These are phyloP conservation scores for Nysson spinosus DNA, from an alignment of 2,888 invertebrate genomes.

Conservation along the genomic window DNA sequence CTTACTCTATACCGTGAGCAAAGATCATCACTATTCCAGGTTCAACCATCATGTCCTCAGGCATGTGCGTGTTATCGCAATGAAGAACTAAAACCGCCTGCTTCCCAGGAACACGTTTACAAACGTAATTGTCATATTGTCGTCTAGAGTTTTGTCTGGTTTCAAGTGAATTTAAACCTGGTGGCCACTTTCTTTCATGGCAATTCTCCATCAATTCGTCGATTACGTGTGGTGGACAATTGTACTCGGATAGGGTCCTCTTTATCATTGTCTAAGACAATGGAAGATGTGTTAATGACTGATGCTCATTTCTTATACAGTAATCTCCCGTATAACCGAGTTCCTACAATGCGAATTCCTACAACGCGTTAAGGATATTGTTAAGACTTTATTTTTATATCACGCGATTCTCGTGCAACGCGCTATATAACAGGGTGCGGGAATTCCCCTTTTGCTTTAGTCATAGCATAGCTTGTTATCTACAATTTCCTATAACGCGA, in stretches of 20 bases:
- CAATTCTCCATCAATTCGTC: conserved; percentile 98
- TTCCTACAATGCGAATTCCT: too few species aligned
- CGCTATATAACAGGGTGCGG: too few species aligned
- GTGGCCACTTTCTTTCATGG: conserved; percentile 97
- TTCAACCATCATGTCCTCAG: conserved; percentile 96
- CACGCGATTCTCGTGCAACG: too few species aligned
- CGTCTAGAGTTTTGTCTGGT: conserved; percentile 95
- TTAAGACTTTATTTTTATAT: too few species aligned
- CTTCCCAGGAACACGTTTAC: conserved; percentile 95
- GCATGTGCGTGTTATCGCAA: conserved; percentile 96
- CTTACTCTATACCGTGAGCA: conserved; percentile 94
- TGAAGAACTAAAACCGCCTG: conserved; percentile 96
- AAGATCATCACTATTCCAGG: conserved; percentile 99
- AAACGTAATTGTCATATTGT: conserved; percentile 95
- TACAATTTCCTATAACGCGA: too few species aligned
- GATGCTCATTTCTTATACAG: not conserved
- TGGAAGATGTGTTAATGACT: conserved; percentile 2
- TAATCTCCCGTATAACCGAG: too few species aligned
- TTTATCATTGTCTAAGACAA: conserved; percentile 91
- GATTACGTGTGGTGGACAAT: conserved; percentile 95
- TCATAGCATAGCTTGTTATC: too few species aligned
- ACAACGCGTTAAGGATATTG: too few species aligned
- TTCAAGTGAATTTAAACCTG: conserved; percentile 93
- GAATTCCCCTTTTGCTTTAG: too few species aligned
- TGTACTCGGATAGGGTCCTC: conserved; percentile 93